A percentile compares a stretch with the other conserved stretches of the same genome.
These are phyloP conservation scores for Oenanthe melanoleuca DNA, from an alignment of 2,113 vertebrate genomes.

Conservation along the genomic window DNA sequence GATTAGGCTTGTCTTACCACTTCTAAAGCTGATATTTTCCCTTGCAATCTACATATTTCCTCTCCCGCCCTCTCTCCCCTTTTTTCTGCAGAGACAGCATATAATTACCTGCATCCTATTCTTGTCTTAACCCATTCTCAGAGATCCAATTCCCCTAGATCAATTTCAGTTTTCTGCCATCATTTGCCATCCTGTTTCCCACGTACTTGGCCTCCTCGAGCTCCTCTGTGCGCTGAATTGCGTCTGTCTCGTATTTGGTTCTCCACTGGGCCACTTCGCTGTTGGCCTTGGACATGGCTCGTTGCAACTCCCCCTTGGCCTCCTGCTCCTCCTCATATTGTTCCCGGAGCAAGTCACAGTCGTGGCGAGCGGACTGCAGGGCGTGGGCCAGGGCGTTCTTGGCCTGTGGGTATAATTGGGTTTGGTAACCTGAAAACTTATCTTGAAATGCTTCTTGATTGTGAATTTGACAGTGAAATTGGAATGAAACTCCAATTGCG, in stretches of 20 bases:
- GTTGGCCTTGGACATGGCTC: no score
- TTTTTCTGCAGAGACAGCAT: no score
- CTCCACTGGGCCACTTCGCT: constrained; percentile 51
- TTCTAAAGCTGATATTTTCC: background rate
- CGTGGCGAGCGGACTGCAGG: no score
- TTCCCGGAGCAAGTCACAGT: no score
- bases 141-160: rapidly evolving
- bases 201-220: constrained; percentile 85
- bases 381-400: no score
- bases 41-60: background rate
- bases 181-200: background rate
- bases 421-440: background rate
- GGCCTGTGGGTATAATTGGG: background rate
- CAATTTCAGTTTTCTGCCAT: rapidly evolving
- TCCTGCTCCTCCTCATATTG: no score
- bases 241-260: constrained; percentile 84
- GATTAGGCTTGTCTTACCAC: background rate
- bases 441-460: no score
- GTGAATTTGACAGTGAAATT: no score
- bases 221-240: constrained; percentile 84
- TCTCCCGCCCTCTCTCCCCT: no score
- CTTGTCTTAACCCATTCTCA: background rate
- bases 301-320: no score
- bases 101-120: background rate
- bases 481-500: no score